These are phyloP conservation scores for Irena cyanogastra DNA, from an alignment of 2,113 vertebrate genomes.

Conservation along the genomic window DNA sequence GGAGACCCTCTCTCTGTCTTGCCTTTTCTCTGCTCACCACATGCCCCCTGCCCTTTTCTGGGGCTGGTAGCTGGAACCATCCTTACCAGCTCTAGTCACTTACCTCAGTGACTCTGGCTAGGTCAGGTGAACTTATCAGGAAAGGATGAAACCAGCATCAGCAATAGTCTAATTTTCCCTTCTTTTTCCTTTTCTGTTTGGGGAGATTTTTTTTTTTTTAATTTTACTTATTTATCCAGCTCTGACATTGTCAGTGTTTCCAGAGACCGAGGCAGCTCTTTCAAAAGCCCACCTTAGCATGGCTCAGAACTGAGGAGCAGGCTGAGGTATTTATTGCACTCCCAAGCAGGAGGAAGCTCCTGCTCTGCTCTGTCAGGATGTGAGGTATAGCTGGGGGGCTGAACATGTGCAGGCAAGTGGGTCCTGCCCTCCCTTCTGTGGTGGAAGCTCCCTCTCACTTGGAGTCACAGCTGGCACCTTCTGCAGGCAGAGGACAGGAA, in stretches of 20 bases:
- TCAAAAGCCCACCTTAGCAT: neutral
- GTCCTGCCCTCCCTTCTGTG: neutral
- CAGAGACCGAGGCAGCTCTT: neutral
- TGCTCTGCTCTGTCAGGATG: neutral
- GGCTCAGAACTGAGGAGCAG: neutral
- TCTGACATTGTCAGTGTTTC: neutral
- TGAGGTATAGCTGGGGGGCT: accelerated
- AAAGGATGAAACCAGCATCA: neutral
- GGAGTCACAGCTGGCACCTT: neutral
- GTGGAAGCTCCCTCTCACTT: neutral
- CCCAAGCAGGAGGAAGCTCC: neutral
- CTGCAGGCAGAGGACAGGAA: neutral
- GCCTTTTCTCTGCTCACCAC: neutral
- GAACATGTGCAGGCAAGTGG: accelerated
- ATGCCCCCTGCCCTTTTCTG: neutral
- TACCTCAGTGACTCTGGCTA: neutral
- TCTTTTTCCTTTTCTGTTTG: neutral
- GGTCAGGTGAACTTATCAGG: neutral
- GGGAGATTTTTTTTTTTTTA: neutral
- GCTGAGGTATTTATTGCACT: neutral
- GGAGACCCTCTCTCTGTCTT: constrained; percentile 54
- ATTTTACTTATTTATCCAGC: neutral
- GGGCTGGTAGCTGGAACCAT: neutral
- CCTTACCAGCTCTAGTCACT: neutral
- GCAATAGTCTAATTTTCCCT: neutral